These are phyloP conservation scores for Melipona beecheii DNA, from an alignment of 2,888 invertebrate genomes.

Conservation along the genomic window DNA sequence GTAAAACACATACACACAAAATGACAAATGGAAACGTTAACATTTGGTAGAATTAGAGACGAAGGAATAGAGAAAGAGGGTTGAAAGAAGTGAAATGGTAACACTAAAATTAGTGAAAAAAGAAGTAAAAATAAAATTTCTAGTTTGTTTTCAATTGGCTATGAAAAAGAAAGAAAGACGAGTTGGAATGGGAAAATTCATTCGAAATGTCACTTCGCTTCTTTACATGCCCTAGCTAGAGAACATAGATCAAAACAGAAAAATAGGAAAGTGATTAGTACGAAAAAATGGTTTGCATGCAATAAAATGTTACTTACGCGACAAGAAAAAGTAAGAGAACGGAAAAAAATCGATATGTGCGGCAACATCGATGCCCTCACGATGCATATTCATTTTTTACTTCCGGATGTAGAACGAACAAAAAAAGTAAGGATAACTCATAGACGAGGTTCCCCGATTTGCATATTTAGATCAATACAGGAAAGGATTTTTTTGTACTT, in stretches of 20 bases:
- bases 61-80: constrained; percentile 26
- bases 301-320: constrained; percentile 66
- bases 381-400: constrained; percentile 41
- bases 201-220: constrained; percentile 51
- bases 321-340: constrained; percentile 37
- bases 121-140: neutral
- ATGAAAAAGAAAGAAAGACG: neutral
- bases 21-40: constrained; percentile 29
- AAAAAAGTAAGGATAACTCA: constrained; percentile 35
- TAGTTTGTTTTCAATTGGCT: neutral
- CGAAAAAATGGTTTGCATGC: constrained; percentile 54
- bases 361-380: constrained; percentile 44
- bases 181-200: neutral
- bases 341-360: constrained; percentile 25
- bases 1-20: constrained; percentile 45
- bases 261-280: constrained; percentile 33
- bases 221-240: constrained; percentile 42
- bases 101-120: neutral
- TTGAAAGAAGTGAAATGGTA: constrained; percentile 52
- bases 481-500: constrained; percentile 66
- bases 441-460: constrained; percentile 56
- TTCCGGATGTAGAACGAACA: constrained; percentile 42
- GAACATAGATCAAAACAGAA: constrained; percentile 20
- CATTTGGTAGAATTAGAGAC: constrained; percentile 33
- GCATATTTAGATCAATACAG: constrained; percentile 64